Base-by-base conservation (phyloP, 2,113 vertebrate genomes). In the Zootoca vivipara region DNA sequence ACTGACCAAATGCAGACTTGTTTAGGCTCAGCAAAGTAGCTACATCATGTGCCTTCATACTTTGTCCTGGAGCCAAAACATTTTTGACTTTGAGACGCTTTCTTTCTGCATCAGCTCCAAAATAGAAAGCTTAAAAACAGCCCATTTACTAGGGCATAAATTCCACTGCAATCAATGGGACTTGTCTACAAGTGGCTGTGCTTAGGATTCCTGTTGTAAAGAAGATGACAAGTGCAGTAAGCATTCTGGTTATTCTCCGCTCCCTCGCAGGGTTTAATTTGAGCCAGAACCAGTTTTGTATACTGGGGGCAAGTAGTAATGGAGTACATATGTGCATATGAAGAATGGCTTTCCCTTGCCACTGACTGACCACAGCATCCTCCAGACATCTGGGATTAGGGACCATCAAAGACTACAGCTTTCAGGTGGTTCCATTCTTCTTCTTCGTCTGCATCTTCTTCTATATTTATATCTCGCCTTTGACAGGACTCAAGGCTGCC, bases 261-360 rank as follows among this genome's bases (percentile, higher is more conserved):
- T 56, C 42, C 69, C 81, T 83, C 73, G 4, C 80, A 83, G 40
- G 64, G 62, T 56, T 88, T 88, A 83, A 88, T 83, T 56, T 88
- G 87, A 83, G 72, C 62, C 87, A 88, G 81, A 83, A 88, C 81
- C 40, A 77, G 80, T 83, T 88, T 88, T 83, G 74, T 83, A 83
- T 88, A 88, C 80, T 46, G 80, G 26, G 56, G 87, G 87, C 87
- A 83, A 88, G 64, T 83, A 75, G 73, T 83, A 88, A 88, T 83
- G 73, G 58, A 83, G 74, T 56, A 69, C 87, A 88, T 88, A 77
- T 88, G 87, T 77, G 87, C 10, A 78, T 69, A 56, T 78, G 58
- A 88, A 83, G 58, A 67, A 88, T 88, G 81, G 73, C 42, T 78
- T 83, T 67, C 72, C 38, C 64, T 67, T 78, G 73, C 87, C 62